phyloP scores from a whole-genome alignment of 2,888 invertebrate species.

The Eristalis tenax region DNA sequence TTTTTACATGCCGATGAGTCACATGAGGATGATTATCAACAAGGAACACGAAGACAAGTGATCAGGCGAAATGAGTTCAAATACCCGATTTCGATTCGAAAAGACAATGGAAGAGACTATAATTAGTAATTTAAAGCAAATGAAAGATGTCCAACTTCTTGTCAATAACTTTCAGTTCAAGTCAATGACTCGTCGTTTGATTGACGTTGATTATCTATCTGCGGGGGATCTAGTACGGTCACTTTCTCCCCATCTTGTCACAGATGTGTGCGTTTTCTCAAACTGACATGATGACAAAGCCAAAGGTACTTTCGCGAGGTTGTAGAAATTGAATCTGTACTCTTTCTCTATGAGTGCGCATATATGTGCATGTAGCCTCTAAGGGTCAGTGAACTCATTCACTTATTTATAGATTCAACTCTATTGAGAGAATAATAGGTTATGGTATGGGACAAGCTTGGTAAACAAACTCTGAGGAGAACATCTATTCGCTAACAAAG shows the following conservation, averaged over 20 bases:
- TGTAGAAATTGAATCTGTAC: too few relatives aligned
- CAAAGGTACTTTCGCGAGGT: too few relatives aligned
- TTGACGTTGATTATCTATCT: not conserved
- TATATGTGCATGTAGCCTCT: too few relatives aligned
- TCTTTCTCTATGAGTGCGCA: too few relatives aligned
- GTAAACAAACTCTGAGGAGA: too few relatives aligned
- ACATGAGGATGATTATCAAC: not conserved
- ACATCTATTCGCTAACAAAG: too few relatives aligned
- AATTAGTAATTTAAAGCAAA: not conserved
- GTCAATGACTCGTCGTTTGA: not conserved
- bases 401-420: not conserved
- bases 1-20: not conserved
- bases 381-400: not conserved
- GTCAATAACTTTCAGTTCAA: not conserved
- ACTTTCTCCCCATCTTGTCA: not conserved
- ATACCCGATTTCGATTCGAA: not conserved
- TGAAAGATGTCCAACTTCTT: not conserved
- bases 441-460: too few relatives aligned
- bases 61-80: not conserved
- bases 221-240: not conserved
- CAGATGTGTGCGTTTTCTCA: not conserved
- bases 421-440: not conserved
- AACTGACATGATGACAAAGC: too few relatives aligned
- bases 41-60: not conserved
- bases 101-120: not conserved